A percentile compares a stretch with the other conserved stretches of the same genome.
These are phyloP conservation scores for Odontocolon sp. DNA, from an alignment of 2,888 invertebrate species.

Conservation along the genomic window DNA sequence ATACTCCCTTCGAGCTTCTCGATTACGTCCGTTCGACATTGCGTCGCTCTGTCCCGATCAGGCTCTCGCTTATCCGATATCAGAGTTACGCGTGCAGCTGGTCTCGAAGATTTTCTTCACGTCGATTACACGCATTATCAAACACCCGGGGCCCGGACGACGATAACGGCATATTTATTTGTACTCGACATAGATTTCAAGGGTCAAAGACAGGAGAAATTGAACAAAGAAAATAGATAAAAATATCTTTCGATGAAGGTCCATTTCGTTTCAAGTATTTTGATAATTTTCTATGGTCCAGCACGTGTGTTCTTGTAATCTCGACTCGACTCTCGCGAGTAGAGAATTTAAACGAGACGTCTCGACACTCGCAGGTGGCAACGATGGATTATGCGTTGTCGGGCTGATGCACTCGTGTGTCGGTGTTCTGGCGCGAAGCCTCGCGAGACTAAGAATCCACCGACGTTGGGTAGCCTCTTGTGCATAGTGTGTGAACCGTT, in stretches of 20 bases:
- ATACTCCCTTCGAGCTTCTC: constrained; percentile 37
- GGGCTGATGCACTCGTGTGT: neutral
- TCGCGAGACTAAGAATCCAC: constrained; percentile 47
- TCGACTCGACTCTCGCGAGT: constrained; percentile 11
- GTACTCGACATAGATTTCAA: neutral
- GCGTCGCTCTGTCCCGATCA: constrained; percentile 19
- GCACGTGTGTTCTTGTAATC: too few relatives aligned
- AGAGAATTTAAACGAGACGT: constrained; percentile 47
- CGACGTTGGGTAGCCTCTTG: constrained; percentile 60
- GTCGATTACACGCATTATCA: constrained; percentile 49
- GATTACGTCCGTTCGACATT: constrained; percentile 49
- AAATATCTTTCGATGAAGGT: neutral
- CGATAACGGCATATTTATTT: constrained; percentile 32
- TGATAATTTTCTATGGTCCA: constrained; percentile 10
- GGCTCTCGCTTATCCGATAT: constrained; percentile 41
- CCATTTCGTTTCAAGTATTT: neutral
- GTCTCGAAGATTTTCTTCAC: constrained; percentile 32
- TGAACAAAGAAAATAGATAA: neutral
- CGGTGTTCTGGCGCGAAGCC: constrained; percentile 24
- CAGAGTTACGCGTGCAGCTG: constrained; percentile 40
- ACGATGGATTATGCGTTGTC: constrained; percentile 45
- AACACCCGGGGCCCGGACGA: neutral
- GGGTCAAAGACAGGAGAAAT: neutral
- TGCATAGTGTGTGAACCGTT: constrained; percentile 69
- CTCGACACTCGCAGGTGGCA: constrained; percentile 51